Conservation (phyloP, 2,113 vertebrate species). For the Oryzias melastigma region DNA sequence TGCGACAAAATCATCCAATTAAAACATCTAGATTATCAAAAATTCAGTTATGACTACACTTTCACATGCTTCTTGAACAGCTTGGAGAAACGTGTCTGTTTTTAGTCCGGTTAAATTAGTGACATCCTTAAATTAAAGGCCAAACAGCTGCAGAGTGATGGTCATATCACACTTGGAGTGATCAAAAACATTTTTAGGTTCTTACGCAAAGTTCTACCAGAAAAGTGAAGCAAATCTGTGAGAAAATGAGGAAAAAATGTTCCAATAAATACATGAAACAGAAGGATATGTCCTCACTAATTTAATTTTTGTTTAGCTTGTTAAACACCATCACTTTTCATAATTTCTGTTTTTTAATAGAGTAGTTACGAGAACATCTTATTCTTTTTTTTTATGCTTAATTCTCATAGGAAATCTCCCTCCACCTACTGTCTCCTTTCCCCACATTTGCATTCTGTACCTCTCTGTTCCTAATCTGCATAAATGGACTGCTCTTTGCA, state of each 20-base stretch:
- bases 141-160: neutral
- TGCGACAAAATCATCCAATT: neutral
- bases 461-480: slow-evolving; percentile 48
- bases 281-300: slow-evolving; percentile 20
- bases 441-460: slow-evolving; percentile 50
- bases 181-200: slow-evolving; percentile 13
- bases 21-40: neutral
- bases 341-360: neutral
- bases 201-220: no score
- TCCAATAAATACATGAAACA: slow-evolving; percentile 16
- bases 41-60: slow-evolving; percentile 18
- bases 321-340: neutral
- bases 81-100: slow-evolving; percentile 38
- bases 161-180: neutral
- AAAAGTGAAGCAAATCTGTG: no score
- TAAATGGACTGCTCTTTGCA: slow-evolving; percentile 23
- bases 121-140: slow-evolving; percentile 10
- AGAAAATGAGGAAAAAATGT: slow-evolving; percentile 16
- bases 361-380: neutral
- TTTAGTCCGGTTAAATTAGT: slow-evolving; percentile 44
- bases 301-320: slow-evolving; percentile 27
- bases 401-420: slow-evolving; percentile 10
- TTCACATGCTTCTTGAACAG: slow-evolving; percentile 3
- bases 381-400: neutral
- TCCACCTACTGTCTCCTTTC: slow-evolving; percentile 34